Conservation (phyloP, 1,140 invertebrate species). For the Drosophila punjabiensis region DNA sequence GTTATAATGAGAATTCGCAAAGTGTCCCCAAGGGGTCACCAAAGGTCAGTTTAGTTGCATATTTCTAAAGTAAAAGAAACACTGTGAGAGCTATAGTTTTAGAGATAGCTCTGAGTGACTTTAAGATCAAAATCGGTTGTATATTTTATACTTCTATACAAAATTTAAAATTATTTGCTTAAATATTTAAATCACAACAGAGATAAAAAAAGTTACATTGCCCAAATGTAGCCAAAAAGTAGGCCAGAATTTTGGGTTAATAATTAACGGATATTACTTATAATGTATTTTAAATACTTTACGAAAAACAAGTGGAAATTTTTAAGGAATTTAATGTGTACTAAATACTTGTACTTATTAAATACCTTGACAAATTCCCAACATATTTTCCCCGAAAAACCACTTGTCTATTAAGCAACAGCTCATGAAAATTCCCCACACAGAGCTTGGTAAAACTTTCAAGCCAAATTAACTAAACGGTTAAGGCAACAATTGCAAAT, state of each 20-base stretch:
- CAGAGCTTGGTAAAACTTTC: constrained; percentile 54
- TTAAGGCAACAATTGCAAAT: constrained; percentile 81
- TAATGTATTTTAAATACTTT: background rate
- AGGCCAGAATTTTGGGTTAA: background rate
- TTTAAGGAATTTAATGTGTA: too few relatives aligned
- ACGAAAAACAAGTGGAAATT: background rate
- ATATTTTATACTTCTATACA: background rate
- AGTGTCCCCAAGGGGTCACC: constrained; percentile 29
- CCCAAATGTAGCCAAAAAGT: background rate
- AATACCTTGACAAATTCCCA: constrained; percentile 6
- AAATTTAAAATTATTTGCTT: background rate
- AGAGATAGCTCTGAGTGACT: background rate
- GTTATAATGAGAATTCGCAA: constrained; percentile 53
- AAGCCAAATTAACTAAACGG: constrained; percentile 79
- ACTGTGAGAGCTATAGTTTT: too few relatives aligned
- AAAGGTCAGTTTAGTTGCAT: background rate
- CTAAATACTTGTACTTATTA: background rate
- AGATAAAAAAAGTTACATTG: background rate
- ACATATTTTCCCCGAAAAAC: background rate
- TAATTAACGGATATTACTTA: background rate
- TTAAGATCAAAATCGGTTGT: too few relatives aligned
- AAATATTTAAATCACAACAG: background rate
- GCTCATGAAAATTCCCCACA: constrained; percentile 17
- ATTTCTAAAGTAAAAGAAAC: background rate
- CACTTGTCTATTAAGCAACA: constrained; percentile 13